Evolutionary conservation across 2,888 invertebrate genomes (phyloP).

Genomic region (Liodrosophila aerea): DNA sequence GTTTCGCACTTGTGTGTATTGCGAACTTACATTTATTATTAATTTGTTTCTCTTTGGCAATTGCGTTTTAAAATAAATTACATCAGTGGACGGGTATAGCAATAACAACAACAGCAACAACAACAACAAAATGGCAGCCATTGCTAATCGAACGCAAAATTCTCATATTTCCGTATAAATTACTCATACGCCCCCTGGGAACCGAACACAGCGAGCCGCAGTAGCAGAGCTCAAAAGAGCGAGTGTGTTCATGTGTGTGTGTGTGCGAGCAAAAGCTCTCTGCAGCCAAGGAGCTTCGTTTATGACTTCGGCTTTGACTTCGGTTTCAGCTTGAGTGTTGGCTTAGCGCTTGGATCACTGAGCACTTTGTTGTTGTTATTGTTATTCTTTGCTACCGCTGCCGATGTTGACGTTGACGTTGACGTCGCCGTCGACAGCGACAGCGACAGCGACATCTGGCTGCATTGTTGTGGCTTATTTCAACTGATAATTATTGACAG

Average conservation of each 20-base stretch:
- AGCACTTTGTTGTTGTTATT: no score
- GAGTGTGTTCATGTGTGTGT: not conserved
- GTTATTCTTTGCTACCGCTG: no score
- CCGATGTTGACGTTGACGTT: not conserved
- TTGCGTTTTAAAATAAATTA: conserved; percentile 74
- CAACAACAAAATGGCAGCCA: conserved; percentile 36
- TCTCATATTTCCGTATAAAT: conserved; percentile 52
- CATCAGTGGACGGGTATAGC: conserved; percentile 44
- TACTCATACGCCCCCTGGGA: conserved; percentile 37
- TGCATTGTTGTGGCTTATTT: conserved; percentile 31
- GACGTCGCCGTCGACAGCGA: not conserved
- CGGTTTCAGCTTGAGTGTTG: no score
- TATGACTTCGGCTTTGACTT: conserved; percentile 14
- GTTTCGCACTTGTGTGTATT: conserved; percentile 39
- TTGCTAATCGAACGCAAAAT: conserved; percentile 50
- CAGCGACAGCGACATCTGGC: conserved; percentile 10
- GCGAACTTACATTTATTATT: conserved; percentile 37
- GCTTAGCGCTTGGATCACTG: no score
- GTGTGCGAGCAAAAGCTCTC: not conserved
- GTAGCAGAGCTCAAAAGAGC: not conserved
- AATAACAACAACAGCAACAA: conserved; percentile 18
- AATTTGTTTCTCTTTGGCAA: conserved; percentile 39
- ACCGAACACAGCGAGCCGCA: conserved; percentile 5
- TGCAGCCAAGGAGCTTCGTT: not conserved
- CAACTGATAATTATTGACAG: conserved; percentile 58